Conservation (phyloP, 2,888 invertebrate species). For the Doris montereyensis region DNA sequence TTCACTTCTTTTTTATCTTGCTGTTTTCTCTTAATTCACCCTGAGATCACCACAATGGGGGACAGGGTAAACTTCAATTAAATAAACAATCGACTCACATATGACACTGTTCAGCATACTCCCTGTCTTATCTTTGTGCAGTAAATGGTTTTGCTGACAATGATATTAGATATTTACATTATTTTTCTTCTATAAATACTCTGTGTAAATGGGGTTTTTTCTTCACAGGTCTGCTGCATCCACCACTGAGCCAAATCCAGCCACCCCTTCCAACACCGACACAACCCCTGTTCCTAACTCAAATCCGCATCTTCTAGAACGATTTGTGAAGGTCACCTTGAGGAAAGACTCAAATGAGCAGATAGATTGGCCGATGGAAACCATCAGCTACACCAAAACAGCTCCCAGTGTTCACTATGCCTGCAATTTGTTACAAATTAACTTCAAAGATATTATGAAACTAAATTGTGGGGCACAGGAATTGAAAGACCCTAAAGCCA, state of each 20-base stretch:
- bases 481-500: background rate
- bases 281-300: background rate
- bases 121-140: too few relatives aligned
- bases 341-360: conserved; percentile 61
- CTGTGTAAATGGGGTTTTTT: too few relatives aligned
- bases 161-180: too few relatives aligned
- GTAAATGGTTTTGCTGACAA: too few relatives aligned
- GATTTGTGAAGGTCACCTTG: conserved; percentile 60
- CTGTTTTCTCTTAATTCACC: too few relatives aligned
- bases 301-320: conserved; percentile 46
- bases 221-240: too few relatives aligned
- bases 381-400: conserved; percentile 64
- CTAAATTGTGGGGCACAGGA: background rate
- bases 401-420: conserved; percentile 63
- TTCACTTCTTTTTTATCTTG: too few relatives aligned
- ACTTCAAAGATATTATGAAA: conserved; percentile 53
- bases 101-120: too few relatives aligned
- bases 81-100: too few relatives aligned
- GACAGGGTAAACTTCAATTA: too few relatives aligned
- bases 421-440: conserved; percentile 70
- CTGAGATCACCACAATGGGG: too few relatives aligned
- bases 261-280: background rate
- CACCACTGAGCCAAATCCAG: background rate
- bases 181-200: too few relatives aligned
- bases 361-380: conserved; percentile 69